Evolutionary conservation across 2,113 vertebrate species (phyloP), one percentile per base, ranked within the genome.

Genomic region (Galbula dea): DNA sequence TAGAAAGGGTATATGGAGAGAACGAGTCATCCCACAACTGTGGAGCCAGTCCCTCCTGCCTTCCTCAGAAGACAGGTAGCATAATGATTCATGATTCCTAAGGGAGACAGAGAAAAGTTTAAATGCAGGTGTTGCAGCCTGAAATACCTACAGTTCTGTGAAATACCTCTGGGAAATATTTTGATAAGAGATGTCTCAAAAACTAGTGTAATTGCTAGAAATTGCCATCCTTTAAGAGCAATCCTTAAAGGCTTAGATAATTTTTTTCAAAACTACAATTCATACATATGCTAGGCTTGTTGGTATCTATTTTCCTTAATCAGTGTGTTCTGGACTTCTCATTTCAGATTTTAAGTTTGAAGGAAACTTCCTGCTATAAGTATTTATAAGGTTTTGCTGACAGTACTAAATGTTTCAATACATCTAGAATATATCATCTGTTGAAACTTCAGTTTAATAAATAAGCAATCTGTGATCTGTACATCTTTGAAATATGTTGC

Each of bases 41-140:
- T 90, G 84, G 91, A 97, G 85, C 96, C 92, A 96, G 92, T 93
- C 94, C 86, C 93, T 76, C 77, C 96, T 95, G 90, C 71, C 95
- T 97, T 97, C 93, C 94, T 85, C 92, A 93, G 92, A 68, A 96
- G 45, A 71, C 93, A 98, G 96, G 96, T 97, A 97, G 96, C 89
- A 52, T 92, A 95, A 96, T 96, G 97, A 94, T 74, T 95, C 84
- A 95, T 95, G 41, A 84, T 71, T 95, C 97, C 96, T 95, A 67
- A 84, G 97, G 96, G 93, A 96, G 77, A 88, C 89, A 92, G 62
- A 90, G 93, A 59, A 97, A 97, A 97, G 86, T 95, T 96, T 77
- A 97, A 97, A 96, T 91, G 49, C 71, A 97, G 95, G 91, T 5
- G 4, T 57, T 77, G 74, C 15, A 49, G 57, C 58, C 39, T 87